Percentiles rank a stretch among this genome's conserved stretches.
These are phyloP conservation scores for Allygus modestus DNA, from an alignment of 2,888 invertebrate species.

Conservation along the genomic window DNA sequence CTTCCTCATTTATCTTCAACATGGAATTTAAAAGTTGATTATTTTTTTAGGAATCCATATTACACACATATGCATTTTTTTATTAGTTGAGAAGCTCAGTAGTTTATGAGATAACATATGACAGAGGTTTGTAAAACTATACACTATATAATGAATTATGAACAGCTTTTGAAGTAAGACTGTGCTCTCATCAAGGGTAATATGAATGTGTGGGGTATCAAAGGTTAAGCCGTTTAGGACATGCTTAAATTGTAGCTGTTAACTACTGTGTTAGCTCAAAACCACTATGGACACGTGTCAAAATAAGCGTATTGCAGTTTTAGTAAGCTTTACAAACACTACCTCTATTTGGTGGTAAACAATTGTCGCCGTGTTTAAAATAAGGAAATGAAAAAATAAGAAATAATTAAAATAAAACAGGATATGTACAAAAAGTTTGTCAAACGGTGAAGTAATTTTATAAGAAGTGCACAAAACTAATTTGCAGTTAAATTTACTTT, in stretches of 20 bases:
- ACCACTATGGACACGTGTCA: not conserved
- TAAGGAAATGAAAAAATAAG: conserved; percentile 24
- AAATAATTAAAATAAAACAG: not conserved
- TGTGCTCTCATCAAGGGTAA: not conserved
- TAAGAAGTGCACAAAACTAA: not conserved
- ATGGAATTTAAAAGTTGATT: too few relatives aligned
- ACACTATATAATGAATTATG: not conserved
- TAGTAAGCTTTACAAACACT: conserved; percentile 29
- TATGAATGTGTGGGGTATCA: not conserved
- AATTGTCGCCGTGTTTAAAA: conserved; percentile 11
- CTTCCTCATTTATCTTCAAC: too few relatives aligned
- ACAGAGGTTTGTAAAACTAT: not conserved
- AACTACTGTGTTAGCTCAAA: conserved; percentile 12
- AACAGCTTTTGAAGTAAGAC: too few relatives aligned
- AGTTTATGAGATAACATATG: too few relatives aligned
- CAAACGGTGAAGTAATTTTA: not conserved
- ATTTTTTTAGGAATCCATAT: too few relatives aligned
- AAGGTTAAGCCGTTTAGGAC: not conserved
- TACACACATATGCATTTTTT: too few relatives aligned
- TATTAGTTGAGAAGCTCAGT: too few relatives aligned
- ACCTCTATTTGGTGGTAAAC: conserved; percentile 53
- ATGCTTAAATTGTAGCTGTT: not conserved
- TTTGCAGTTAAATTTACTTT: not conserved
- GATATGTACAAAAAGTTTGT: not conserved
- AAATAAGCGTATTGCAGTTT: conserved; percentile 5